A percentile compares a stretch with the other conserved stretches of the same genome.
phyloP scores from a whole-genome alignment of 2,113 vertebrate genomes.

The Limnothrissa miodon region DNA sequence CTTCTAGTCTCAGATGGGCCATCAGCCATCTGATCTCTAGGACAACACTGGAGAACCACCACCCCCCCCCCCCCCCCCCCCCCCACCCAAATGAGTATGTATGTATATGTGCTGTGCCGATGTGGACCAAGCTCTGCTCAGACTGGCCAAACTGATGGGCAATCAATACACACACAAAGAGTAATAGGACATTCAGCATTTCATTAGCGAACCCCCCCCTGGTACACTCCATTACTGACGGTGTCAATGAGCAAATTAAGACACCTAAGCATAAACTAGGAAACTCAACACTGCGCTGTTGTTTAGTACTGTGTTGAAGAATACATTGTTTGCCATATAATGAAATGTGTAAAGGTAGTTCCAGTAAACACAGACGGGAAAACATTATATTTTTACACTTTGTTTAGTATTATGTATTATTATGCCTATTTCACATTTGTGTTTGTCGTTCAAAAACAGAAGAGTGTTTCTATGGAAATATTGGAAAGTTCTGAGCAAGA shows the following conservation, averaged over 20 bases:
- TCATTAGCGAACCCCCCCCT: slow-evolving; percentile 31
- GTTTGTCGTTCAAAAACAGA: not conserved
- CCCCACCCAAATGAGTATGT: not conserved
- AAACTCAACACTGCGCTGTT: too few species aligned
- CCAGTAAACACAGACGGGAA: not conserved
- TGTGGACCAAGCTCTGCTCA: slow-evolving; percentile 24
- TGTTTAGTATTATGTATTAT: not conserved
- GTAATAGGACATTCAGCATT: slow-evolving; percentile 27
- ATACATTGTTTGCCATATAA: not conserved
- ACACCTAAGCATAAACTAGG: slow-evolving; percentile 2
- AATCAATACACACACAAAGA: slow-evolving; percentile 47
- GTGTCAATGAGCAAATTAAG: slow-evolving; percentile 34
- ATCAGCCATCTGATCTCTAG: not conserved
- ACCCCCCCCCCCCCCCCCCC: not conserved
- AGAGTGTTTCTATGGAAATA: slow-evolving; percentile 7
- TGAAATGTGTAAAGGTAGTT: not conserved
- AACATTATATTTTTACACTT: not conserved
- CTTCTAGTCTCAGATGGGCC: not conserved
- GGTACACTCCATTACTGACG: slow-evolving; percentile 29
- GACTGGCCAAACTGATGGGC: slow-evolving; percentile 36
- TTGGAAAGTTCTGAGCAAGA: not conserved
- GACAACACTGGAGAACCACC: not conserved
- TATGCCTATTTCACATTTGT: not conserved
- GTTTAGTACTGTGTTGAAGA: not conserved
- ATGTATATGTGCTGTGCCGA: slow-evolving; percentile 6